Percentiles rank a stretch among this genome's conserved stretches.
Conservation (phyloP, 2,113 vertebrate species). For the Garra rufa region DNA sequence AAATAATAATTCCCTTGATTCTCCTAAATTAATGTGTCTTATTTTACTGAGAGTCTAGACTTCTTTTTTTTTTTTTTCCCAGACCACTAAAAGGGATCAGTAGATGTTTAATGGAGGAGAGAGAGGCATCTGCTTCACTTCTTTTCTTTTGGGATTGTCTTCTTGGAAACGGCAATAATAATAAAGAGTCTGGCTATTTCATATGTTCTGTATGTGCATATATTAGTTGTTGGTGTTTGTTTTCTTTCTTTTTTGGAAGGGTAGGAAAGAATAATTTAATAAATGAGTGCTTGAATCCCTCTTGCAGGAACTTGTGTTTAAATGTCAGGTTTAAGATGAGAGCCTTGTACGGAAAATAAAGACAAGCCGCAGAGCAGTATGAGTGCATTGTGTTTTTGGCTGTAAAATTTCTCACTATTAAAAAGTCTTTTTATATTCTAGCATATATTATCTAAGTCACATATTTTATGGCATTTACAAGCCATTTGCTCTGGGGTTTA, state of each 20-base stretch:
- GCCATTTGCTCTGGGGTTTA: not conserved
- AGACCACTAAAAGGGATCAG: conserved; percentile 21
- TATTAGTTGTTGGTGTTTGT: not conserved
- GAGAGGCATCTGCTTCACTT: not conserved
- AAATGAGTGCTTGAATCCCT: conserved; percentile 1
- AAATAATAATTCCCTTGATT: conserved; percentile 50
- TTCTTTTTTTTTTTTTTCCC: not conserved
- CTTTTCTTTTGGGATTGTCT: conserved; percentile 38
- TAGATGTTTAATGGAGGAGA: conserved; percentile 43
- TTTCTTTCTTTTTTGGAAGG: not conserved
- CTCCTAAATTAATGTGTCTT: conserved; percentile 31
- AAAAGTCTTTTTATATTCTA: not conserved
- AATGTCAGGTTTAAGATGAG: conserved; percentile 1
- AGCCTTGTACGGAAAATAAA: conserved; percentile 43
- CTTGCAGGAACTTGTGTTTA: conserved; percentile 34
- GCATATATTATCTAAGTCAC: not conserved
- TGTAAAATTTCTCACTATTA: conserved; percentile 5
- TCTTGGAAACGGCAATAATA: conserved; percentile 5
- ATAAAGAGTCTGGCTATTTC: conserved; percentile 7
- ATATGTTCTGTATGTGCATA: not conserved
- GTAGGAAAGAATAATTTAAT: not conserved
- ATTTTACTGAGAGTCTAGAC: conserved; percentile 38
- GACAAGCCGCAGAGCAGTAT: conserved; percentile 28
- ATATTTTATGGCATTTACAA: not conserved
- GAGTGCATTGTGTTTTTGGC: not conserved